A percentile compares a stretch with the other conserved stretches of the same genome.
These are phyloP conservation scores for Cryptus viduatorius DNA, from an alignment of 2,888 invertebrate species.

Conservation along the genomic window DNA sequence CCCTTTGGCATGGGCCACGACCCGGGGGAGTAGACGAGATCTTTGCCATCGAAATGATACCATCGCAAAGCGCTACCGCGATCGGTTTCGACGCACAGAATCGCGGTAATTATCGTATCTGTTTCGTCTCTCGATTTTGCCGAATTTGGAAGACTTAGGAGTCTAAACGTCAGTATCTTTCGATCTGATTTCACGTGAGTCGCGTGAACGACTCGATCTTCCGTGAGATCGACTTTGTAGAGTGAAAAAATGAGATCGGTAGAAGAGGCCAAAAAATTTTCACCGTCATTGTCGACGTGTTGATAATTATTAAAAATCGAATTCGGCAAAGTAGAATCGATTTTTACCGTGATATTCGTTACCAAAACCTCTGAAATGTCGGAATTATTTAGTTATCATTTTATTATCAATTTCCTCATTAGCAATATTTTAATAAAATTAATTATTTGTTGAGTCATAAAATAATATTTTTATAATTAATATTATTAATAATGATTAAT, in stretches of 20 bases:
- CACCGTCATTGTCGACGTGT: slow-evolving; percentile 65
- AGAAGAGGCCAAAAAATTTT: slow-evolving; percentile 69
- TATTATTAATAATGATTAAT: too few species aligned
- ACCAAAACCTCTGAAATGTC: slow-evolving; percentile 73
- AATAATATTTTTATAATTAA: too few species aligned
- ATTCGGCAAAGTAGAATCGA: slow-evolving; percentile 60
- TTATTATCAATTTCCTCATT: not conserved
- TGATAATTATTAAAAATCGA: slow-evolving; percentile 72
- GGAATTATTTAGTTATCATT: not conserved
- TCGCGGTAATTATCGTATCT: slow-evolving; percentile 74
- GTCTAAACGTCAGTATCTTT: slow-evolving; percentile 73
- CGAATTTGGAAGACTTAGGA: slow-evolving; percentile 72
- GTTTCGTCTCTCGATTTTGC: slow-evolving; percentile 15
- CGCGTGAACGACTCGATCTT: slow-evolving; percentile 19
- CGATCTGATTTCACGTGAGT: slow-evolving; percentile 48
- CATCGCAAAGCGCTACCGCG: slow-evolving; percentile 76
- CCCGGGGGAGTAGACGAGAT: slow-evolving; percentile 73
- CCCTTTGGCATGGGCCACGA: slow-evolving; percentile 75
- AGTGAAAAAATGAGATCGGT: slow-evolving; percentile 64
- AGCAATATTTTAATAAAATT: not conserved
- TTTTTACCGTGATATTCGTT: slow-evolving; percentile 68
- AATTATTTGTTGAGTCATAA: not conserved
- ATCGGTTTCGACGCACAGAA: slow-evolving; percentile 73
- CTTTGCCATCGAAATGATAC: slow-evolving; percentile 76
- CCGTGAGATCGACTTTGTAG: slow-evolving; percentile 67